Evolutionary conservation across 2,888 invertebrate genomes (phyloP).

Genomic region (Brenthis ino): DNA sequence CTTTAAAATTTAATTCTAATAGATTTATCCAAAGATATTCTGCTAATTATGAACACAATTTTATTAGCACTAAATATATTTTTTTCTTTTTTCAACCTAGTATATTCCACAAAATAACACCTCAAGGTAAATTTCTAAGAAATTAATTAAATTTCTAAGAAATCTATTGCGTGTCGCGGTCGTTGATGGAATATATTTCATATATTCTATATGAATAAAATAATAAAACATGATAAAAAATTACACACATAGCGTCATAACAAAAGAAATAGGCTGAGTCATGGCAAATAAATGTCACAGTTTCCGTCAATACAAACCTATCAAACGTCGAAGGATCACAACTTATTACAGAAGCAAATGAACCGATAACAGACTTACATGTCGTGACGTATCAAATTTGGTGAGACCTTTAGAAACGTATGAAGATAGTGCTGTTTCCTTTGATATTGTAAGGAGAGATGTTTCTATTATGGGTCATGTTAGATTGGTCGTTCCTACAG

Average conservation of each 20-base stretch:
- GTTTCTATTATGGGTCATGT: constrained; percentile 44
- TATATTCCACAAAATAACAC: no score
- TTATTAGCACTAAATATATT: no score
- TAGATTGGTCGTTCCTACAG: constrained; percentile 49
- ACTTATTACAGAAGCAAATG: constrained; percentile 68
- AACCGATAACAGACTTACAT: constrained; percentile 61
- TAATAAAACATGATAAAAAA: neutral
- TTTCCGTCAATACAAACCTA: constrained; percentile 61
- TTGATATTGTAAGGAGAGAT: constrained; percentile 38
- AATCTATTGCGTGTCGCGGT: no score
- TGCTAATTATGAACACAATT: no score
- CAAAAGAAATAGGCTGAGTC: constrained; percentile 26
- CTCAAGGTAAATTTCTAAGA: no score
- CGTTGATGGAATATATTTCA: neutral
- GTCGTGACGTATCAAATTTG: constrained; percentile 52
- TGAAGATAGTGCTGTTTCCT: constrained; percentile 37
- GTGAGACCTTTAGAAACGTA: constrained; percentile 46
- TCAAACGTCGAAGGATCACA: constrained; percentile 60
- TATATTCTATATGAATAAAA: neutral
- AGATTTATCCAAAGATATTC: no score
- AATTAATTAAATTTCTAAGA: no score
- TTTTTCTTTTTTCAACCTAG: no score
- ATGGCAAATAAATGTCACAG: constrained; percentile 44
- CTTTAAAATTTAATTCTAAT: no score
- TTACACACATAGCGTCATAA: constrained; percentile 9